Base-by-base conservation (phyloP, 2,888 invertebrate genomes). In the Aporophyla nigra region DNA sequence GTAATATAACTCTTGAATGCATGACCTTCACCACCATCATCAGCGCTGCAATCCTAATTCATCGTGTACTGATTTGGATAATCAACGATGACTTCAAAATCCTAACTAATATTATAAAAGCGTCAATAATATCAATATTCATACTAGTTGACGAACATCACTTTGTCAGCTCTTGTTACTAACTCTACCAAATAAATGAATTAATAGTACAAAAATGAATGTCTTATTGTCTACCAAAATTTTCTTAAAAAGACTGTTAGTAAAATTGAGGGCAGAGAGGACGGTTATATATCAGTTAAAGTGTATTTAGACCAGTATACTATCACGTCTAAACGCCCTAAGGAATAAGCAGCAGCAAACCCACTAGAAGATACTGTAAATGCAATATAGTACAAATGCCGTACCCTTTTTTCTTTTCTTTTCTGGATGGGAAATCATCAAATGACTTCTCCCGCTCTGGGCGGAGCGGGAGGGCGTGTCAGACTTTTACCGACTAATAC, bases 271-370 rank as follows among this genome's bases (percentile, higher is more conserved):
- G 24, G 24, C 6, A 51, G 19, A 43, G 12, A 67, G 46, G 9
- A 24, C 43, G 53, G 51, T 46, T 51, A 66, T 51, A 3, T 65
- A 65, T 51, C 40, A 9, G 27, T 51, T 40, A 40, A 19, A 27
- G 16, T 14, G 49, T 21, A 3, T 27, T 3, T 58, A 58, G 10
- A 27, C 43, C 3, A n/a, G 19, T 54, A 10, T 4, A 51, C 43
- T 74, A n/a, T 43, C 65, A 75, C 56, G 43, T 76, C 21, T 24
- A 33, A 7, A 76, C 16, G 12, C 33, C 53, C n/a, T 21, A 24
- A 53, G 59, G 51, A 59, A 53, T 24, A 53, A 53, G 10, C n/a
- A 49, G 59, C 12, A 58, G 21, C 33, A 5, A 19, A 21, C 7
- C 10, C 21, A 61, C 51, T 61, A 2, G 19, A 43, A 54, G 43